phyloP scores from a whole-genome alignment of 2,797 vertebrate genomes.

The Naso thynnoides region DNA sequence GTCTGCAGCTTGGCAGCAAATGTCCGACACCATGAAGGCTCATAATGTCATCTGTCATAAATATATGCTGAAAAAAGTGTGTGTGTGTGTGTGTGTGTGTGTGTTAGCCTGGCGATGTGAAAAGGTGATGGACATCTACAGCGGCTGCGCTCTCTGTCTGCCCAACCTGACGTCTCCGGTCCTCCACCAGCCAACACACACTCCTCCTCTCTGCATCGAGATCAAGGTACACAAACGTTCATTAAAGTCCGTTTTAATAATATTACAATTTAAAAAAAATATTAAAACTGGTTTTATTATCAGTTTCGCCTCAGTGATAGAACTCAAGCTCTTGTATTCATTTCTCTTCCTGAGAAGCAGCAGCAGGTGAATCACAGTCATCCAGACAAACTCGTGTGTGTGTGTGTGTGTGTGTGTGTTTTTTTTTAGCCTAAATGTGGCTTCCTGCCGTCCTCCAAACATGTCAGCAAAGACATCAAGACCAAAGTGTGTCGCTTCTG shows the following conservation, averaged over 20 bases:
- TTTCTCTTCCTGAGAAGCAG: constrained; percentile 1
- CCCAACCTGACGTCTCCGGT: constrained; percentile 93
- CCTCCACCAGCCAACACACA: constrained; percentile 85
- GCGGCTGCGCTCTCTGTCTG: constrained; percentile 95
- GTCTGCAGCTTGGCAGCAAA: too few species aligned
- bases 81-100: constrained; percentile 16
- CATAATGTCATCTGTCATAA: too few species aligned
- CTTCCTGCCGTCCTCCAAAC: constrained; percentile 93
- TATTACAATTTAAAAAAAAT: not conserved
- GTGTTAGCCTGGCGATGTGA: constrained; percentile 92
- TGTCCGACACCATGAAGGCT: too few species aligned
- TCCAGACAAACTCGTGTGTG: constrained; percentile 13
- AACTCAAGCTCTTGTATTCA: too few species aligned
- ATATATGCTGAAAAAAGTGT: too few species aligned
- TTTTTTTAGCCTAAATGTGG: constrained; percentile 94
- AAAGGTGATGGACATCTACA: constrained; percentile 96
- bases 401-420: constrained; percentile 36
- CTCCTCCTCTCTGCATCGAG: constrained; percentile 94
- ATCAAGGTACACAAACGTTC: constrained; percentile 87
- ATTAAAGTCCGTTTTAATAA: too few species aligned
- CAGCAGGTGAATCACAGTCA: constrained; percentile 16
- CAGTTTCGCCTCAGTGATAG: not conserved
- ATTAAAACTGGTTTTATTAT: not conserved
- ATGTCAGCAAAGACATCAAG: constrained; percentile 94
- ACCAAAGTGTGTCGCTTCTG: constrained; percentile 96